Evolutionary conservation across 2,113 vertebrate species (phyloP), one percentile per base, ranked within the genome.

Genomic region (Oplegnathus fasciatus): DNA sequence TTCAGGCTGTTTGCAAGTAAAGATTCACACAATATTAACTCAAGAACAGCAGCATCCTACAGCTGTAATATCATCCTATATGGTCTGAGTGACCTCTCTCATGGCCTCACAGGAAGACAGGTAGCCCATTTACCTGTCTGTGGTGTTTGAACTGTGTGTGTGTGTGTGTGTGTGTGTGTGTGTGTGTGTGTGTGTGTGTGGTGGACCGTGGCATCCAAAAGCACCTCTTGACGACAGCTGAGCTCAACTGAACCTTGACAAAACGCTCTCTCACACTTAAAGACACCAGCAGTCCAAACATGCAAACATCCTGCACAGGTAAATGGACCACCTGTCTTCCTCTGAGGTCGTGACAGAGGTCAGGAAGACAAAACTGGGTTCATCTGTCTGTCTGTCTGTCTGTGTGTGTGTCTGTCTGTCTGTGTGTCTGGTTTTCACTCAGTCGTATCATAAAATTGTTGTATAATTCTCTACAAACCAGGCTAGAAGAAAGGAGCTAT

Each of bases 41-140:
- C 34, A 37, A 37, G 34, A 6, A 37, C 4, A 46, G 44, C 44
- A 46, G 44, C 44, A 48, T 48, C 7, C 24, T 28, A 6, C 42
- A 46, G 26, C 42, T 28, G n/a, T 11, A 68, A 5, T 4, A 2
- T 67, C 13, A 32, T 10, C 60, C 22, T 10, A 48, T 48, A 2
- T 42, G 9, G 50, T 54, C 50, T 34, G 68, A 4, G 40, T 73
- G 61, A 78, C 78, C 72, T 76, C 48, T 77, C 73, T 64, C 71
- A 58, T 74, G 58, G 65, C 78, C 78, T 71, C 82, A 66, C 65
- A 79, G 71, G 71, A 64, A 78, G 74, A 62, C 48, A 60, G 71
- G 48, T 54, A 20, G 20, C 52, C 70, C n/a, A 60, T 80, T 74
- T 80, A 76, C 78, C 68, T 61, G 75, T 67, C 28, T 71, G 60